Base-by-base conservation (phyloP, 2,797 vertebrate genomes). In the Enteromius afrohamiltoni region DNA sequence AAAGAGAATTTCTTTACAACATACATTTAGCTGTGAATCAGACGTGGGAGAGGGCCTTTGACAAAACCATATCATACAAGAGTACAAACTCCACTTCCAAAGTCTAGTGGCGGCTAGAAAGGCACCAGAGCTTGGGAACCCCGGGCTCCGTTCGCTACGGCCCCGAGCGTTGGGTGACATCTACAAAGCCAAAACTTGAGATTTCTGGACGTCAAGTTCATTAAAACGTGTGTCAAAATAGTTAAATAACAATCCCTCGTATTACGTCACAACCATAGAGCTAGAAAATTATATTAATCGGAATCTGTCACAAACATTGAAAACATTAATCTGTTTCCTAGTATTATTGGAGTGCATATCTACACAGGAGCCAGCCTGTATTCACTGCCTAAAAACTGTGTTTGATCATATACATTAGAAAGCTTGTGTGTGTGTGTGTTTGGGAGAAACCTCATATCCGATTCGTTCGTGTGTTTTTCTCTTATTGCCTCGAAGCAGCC, bases 61-160 rank as follows among this genome's bases (percentile, higher is more conserved):
- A 98, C 96, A 90, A 96, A 96, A 98, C 97, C 95, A 96, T 96
- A 97, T 96, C 94, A 96, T 96, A 99, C 97, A 98, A 95, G 93
- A 95, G 95, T 96, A 97, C 96, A 96, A 95, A 94, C 92, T 85
- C 75, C 77, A 82, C 77, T 86, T 95, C 90, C 93, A 94, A 89
- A 93, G 91, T 96, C 94, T 95, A 95, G 95, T 91, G 92, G 95
- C 95, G 95, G 95, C 95, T 96, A 94, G 94, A 97, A 99, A 97
- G 93, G 98, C 97, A 98, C 97, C 69, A 95, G 95, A 90, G 94
- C 94, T 11, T 4, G 96, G 94, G 93, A 89, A 89, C 93, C 92
- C 91, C 92, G 11, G 19, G 26, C 37, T 42, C 75, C 40, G 55
- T 45, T 40, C 51, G n/a, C 51, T 26, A 3, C 31, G 14, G 76